These are phyloP conservation scores for Scophthalmus maximus DNA, from an alignment of 2,113 vertebrate species.

Conservation along the genomic window DNA sequence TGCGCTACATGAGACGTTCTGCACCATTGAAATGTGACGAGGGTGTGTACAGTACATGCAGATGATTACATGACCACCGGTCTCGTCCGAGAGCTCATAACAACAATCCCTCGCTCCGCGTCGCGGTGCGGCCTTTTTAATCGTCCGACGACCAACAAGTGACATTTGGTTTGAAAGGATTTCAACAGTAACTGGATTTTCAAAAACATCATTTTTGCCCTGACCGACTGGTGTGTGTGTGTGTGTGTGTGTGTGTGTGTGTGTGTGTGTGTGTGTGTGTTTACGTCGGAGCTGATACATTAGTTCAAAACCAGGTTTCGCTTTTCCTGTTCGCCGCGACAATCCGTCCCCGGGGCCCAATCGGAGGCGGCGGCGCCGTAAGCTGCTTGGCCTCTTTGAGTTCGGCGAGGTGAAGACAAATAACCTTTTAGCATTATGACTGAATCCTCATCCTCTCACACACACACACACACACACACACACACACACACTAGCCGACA, in stretches of 20 bases:
- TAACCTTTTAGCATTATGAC: slow-evolving; percentile 42
- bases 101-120: too few species aligned
- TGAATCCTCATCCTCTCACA: slow-evolving; percentile 20
- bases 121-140: too few species aligned
- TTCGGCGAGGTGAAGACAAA: slow-evolving; percentile 28
- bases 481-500: not conserved
- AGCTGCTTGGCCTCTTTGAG: slow-evolving; percentile 55
- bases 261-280: not conserved
- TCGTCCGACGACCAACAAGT: not conserved
- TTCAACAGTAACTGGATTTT: slow-evolving; percentile 2
- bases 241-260: not conserved
- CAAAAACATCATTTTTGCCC: too few species aligned
- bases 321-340: not conserved
- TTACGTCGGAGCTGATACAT: not conserved
- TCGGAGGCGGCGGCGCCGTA: slow-evolving; percentile 25
- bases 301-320: not conserved
- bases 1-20: too few species aligned
- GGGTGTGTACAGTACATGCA: too few species aligned
- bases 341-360: slow-evolving; percentile 24
- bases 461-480: not conserved
- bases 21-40: too few species aligned
- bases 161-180: slow-evolving; percentile 18
- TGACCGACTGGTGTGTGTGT: not conserved
- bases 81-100: too few species aligned
- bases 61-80: too few species aligned